These are phyloP conservation scores for Cantharis lateralis DNA, from an alignment of 2,888 invertebrate genomes.

Conservation along the genomic window DNA sequence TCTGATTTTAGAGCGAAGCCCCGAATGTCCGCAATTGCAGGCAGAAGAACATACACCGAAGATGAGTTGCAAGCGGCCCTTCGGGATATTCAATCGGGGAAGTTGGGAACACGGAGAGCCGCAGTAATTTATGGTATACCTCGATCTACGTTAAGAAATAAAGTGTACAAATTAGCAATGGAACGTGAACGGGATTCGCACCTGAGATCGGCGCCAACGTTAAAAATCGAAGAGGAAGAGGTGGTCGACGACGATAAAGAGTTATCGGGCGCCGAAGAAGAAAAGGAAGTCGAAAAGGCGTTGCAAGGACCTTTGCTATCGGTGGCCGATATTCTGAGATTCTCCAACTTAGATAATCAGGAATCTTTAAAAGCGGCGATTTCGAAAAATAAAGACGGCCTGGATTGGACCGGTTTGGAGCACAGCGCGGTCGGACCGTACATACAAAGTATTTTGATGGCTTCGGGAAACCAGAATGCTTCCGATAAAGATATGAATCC, in stretches of 20 bases:
- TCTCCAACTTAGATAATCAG: slow-evolving; percentile 59
- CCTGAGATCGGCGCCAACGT: slow-evolving; percentile 51
- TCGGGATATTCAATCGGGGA: slow-evolving; percentile 90
- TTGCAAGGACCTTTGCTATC: slow-evolving; percentile 62
- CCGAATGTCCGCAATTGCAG: slow-evolving; percentile 66
- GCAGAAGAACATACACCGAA: slow-evolving; percentile 89
- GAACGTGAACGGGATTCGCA: slow-evolving; percentile 73
- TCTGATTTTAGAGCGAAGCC: slow-evolving; percentile 70
- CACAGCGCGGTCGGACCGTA: slow-evolving; percentile 60
- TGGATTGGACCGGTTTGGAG: slow-evolving; percentile 57
- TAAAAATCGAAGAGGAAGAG: slow-evolving; percentile 58
- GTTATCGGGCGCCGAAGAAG: slow-evolving; percentile 63
- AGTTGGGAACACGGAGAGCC: slow-evolving; percentile 89
- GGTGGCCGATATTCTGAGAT: slow-evolving; percentile 64
- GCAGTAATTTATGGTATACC: slow-evolving; percentile 97
- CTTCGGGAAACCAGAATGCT: slow-evolving; percentile 46
- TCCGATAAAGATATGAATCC: slow-evolving; percentile 53
- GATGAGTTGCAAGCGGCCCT: slow-evolving; percentile 94
- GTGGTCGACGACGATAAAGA: slow-evolving; percentile 65
- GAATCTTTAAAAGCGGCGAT: slow-evolving; percentile 61
- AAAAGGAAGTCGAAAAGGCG: slow-evolving; percentile 65
- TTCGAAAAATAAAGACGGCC: slow-evolving; percentile 56
- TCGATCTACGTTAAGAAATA: slow-evolving; percentile 93
- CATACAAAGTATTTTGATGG: slow-evolving; percentile 60
- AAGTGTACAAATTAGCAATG: slow-evolving; percentile 83